Conservation (phyloP, 1,140 invertebrate species). For the Ladona fulva region DNA sequence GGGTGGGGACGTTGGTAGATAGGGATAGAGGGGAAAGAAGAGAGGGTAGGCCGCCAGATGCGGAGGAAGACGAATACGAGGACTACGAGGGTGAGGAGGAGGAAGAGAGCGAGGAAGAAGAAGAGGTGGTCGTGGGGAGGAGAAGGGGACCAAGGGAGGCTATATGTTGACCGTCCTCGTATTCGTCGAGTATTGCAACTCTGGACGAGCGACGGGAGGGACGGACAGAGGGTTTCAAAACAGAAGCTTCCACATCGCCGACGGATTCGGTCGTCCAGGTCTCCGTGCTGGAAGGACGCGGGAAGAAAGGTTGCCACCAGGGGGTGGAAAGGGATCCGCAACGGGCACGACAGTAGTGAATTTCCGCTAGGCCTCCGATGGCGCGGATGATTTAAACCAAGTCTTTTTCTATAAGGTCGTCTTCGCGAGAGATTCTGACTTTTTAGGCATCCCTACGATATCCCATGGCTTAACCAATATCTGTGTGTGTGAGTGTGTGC, state of each 20-base stretch:
- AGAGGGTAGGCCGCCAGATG: neutral
- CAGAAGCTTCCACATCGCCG: neutral
- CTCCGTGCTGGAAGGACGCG: no score
- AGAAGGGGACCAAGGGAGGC: neutral
- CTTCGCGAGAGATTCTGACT: no score
- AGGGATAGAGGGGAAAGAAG: neutral
- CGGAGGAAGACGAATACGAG: constrained; percentile 1
- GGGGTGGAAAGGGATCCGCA: neutral
- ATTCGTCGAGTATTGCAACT: neutral
- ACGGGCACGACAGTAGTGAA: neutral
- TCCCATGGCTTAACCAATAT: no score
- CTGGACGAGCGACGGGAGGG: neutral
- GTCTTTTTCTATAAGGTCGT: no score
- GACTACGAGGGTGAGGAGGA: constrained; percentile 1
- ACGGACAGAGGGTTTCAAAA: neutral
- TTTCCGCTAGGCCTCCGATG: neutral
- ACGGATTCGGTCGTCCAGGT: neutral
- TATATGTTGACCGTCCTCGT: neutral
- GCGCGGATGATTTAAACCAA: neutral
- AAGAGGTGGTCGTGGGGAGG: neutral
- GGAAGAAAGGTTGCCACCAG: neutral
- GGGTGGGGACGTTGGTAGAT: neutral
- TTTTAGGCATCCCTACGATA: no score
- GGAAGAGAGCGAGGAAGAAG: neutral
- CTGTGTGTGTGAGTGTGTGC: no score